Evolutionary conservation across 1,140 invertebrate genomes (phyloP), one percentile per base, ranked within the genome.

Genomic region (Saxidomus purpurata): DNA sequence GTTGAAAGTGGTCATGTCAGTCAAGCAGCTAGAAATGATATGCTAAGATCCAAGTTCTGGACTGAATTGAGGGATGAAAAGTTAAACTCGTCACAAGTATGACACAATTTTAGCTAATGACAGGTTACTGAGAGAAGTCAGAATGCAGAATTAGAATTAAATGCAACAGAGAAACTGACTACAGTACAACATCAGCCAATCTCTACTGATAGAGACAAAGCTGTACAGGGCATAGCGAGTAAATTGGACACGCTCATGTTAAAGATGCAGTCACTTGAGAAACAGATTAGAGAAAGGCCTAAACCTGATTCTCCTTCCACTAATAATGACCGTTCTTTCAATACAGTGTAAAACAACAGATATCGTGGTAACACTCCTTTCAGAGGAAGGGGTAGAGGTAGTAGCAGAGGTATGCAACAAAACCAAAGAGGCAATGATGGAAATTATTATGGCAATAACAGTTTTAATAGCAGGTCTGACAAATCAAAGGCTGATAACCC

Each of bases 11-110:
- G 59, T 28, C 59, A 63, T 63, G 59, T 63, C 15, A 63, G 59
- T 28, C 25, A 25, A 9, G n/a, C 25, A 28, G n/a, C 34, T 25
- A 36, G 77, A 80, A 80, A 80, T 55, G 77, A 80, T 22, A 80
- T 80, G 77, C 31, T 80, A 11, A 25, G 49, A 55, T 80, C 47
- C 13, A 80, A 80, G 34, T 80, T 80, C 34, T 80, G 77, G 77
- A 80, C 77, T 34, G 47, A 28, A 8, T n/a, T 80, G 6, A 15
- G 19, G 19, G 47, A 52, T 34, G 77, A 80, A 40, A 80, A 80
- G 25, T 31, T 80, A 13, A 80, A 80, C 49, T 15, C 25, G 77
- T 9, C 47, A 80, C 55, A 80, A 80, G n/a, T 80, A 55, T 80
- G 77, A 80, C 28, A 19, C 67, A 38, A 71, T 71, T 71, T 38